phyloP scores from a whole-genome alignment of 2,113 vertebrate genomes.

The Campylomormyrus numenius region DNA sequence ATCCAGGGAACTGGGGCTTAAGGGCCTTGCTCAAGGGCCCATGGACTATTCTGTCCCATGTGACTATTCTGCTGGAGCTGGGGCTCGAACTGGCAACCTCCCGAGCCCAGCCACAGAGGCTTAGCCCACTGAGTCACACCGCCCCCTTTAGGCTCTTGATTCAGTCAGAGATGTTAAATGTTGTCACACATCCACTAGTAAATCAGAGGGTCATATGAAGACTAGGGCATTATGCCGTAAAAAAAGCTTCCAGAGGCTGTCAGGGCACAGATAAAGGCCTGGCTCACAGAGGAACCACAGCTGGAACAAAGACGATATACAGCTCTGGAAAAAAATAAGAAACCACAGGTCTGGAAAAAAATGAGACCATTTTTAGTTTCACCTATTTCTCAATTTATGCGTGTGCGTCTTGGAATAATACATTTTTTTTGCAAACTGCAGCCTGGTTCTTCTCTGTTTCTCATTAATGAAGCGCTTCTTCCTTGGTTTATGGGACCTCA shows the following conservation, averaged over 20 bases:
- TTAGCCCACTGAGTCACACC: neutral
- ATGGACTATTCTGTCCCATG: neutral
- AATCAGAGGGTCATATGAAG: neutral
- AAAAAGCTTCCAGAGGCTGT: neutral
- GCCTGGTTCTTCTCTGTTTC: neutral
- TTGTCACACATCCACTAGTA: neutral
- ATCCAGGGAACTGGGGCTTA: neutral
- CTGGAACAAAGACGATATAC: neutral
- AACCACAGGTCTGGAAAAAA: neutral
- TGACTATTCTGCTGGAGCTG: neutral
- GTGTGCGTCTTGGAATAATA: neutral
- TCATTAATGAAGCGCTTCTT: neutral
- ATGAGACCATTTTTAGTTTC: neutral
- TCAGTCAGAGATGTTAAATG: neutral
- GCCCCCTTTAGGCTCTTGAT: neutral
- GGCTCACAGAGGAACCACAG: neutral
- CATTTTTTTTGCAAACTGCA: neutral
- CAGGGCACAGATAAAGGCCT: neutral
- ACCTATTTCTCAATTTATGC: neutral
- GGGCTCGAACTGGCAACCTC: neutral
- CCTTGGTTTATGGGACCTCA: neutral
- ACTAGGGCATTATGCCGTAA: neutral
- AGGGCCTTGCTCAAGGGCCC: neutral
- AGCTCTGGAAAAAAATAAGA: neutral
- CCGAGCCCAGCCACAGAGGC: neutral